A percentile compares a stretch with the other conserved stretches of the same genome.
phyloP scores from a whole-genome alignment of 2,797 vertebrate species.

The Parambassis ranga region DNA sequence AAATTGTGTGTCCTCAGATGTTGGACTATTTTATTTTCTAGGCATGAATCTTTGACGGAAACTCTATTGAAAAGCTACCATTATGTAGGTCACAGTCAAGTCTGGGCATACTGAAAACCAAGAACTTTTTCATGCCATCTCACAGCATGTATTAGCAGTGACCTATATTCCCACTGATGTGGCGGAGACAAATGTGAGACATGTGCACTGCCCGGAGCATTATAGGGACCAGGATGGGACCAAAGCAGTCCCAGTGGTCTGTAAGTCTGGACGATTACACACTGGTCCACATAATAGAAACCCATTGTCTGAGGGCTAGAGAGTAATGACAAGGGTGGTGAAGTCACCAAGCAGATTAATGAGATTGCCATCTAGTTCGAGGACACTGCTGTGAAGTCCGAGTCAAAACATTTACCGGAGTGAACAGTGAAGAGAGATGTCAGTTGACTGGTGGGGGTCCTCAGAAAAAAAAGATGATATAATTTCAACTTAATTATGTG shows the following conservation, averaged over 20 bases:
- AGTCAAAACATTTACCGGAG: conserved; percentile 25
- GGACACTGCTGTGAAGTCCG: conserved; percentile 6
- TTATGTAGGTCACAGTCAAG: conserved; percentile 4
- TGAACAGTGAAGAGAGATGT: conserved; percentile 22
- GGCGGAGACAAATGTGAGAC: conserved; percentile 24
- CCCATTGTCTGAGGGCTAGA: conserved; percentile 43
- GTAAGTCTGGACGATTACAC: conserved; percentile 39
- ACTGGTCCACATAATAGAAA: conserved; percentile 33
- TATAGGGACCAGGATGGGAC: conserved; percentile 8
- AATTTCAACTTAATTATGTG: no score
- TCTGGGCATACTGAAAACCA: conserved; percentile 4
- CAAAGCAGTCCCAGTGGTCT: conserved; percentile 21
- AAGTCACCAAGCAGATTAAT: conserved; percentile 54
- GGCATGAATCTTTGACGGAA: no score
- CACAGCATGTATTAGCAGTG: conserved; percentile 16
- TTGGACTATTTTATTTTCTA: no score
- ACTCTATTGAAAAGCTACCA: no score
- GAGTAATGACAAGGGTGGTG: conserved; percentile 31
- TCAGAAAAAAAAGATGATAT: not conserved
- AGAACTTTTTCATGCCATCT: conserved; percentile 7
- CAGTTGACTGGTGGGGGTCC: not conserved
- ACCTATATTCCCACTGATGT: conserved; percentile 39
- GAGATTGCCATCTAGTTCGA: conserved; percentile 31
- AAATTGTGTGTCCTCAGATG: no score
- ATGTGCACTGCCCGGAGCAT: conserved; percentile 22